Evolutionary conservation across 2,113 vertebrate species (phyloP).

Genomic region (Poeciliopsis retropinna): DNA sequence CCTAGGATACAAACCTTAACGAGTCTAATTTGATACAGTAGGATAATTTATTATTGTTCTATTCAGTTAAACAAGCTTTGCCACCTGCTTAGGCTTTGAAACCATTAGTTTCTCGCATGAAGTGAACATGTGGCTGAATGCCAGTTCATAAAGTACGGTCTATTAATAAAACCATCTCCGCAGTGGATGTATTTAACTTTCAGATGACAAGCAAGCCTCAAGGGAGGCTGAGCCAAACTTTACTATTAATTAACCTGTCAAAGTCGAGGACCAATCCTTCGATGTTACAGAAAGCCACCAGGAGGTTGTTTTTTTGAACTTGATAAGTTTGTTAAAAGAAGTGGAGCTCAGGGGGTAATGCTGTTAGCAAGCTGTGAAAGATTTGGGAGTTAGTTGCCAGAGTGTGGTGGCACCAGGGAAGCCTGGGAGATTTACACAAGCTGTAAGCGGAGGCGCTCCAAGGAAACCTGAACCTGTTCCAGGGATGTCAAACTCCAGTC

Average conservation of each 20-base stretch:
- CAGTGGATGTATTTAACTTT: constrained; percentile 22
- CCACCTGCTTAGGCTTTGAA: constrained; percentile 33
- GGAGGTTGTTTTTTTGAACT: constrained; percentile 48
- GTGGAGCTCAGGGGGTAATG: constrained; percentile 61
- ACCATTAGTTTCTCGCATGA: constrained; percentile 8
- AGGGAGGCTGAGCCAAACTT: constrained; percentile 24
- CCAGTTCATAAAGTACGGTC: constrained; percentile 10
- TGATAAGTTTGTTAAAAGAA: constrained; percentile 66
- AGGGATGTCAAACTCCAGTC: too few species aligned
- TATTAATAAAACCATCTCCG: constrained; percentile 24
- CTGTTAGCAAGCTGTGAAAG: constrained; percentile 50
- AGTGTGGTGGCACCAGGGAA: constrained; percentile 38
- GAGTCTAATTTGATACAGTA: constrained; percentile 35
- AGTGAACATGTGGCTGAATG: constrained; percentile 26
- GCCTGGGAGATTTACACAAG: constrained; percentile 58
- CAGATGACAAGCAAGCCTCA: background rate
- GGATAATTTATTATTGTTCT: constrained; percentile 33
- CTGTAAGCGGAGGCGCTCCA: constrained; percentile 50
- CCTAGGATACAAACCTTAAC: constrained; percentile 7
- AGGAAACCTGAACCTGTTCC: constrained; percentile 23
- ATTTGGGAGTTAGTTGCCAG: constrained; percentile 46
- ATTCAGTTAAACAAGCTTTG: constrained; percentile 29
- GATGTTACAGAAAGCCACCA: constrained; percentile 46
- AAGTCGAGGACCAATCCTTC: constrained; percentile 39
- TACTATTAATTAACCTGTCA: constrained; percentile 62